phyloP scores from a whole-genome alignment of 2,888 invertebrate genomes.

The Ormyrus labotus region DNA sequence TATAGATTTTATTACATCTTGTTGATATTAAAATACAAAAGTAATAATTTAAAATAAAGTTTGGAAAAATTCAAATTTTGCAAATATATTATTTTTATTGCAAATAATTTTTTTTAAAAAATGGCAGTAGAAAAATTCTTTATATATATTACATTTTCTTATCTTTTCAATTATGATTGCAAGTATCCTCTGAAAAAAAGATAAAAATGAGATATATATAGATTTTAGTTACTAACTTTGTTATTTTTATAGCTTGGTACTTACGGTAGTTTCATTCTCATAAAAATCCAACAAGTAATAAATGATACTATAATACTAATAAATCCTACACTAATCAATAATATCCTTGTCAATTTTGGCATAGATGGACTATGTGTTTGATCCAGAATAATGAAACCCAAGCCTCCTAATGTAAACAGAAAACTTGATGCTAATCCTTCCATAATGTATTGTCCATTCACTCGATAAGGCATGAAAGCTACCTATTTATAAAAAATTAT shows the following conservation, averaged over 20 bases:
- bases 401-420: conserved; percentile 95
- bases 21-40: conserved; percentile 26
- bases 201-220: conserved; percentile 23
- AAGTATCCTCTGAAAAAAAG: conserved; percentile 72
- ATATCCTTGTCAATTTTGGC: conserved; percentile 92
- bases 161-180: conserved; percentile 66
- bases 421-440: conserved; percentile 98
- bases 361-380: conserved; percentile 94
- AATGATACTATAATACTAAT: conserved; percentile 95
- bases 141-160: background rate
- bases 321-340: conserved; percentile 93
- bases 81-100: background rate
- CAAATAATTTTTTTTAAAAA: background rate
- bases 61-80: background rate
- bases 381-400: conserved; percentile 97
- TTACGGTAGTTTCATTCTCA: conserved; percentile 97
- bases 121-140: conserved; percentile 2
- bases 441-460: conserved; percentile 99
- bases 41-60: background rate
- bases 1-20: background rate
- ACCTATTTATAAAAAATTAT: conserved; percentile 78
- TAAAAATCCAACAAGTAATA: conserved; percentile 97
- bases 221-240: conserved; percentile 15
- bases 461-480: conserved; percentile 98
- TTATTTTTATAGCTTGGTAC: conserved; percentile 60